These are phyloP conservation scores for Dolichomitus sp. DNA, from an alignment of 2,888 invertebrate genomes.

Conservation along the genomic window DNA sequence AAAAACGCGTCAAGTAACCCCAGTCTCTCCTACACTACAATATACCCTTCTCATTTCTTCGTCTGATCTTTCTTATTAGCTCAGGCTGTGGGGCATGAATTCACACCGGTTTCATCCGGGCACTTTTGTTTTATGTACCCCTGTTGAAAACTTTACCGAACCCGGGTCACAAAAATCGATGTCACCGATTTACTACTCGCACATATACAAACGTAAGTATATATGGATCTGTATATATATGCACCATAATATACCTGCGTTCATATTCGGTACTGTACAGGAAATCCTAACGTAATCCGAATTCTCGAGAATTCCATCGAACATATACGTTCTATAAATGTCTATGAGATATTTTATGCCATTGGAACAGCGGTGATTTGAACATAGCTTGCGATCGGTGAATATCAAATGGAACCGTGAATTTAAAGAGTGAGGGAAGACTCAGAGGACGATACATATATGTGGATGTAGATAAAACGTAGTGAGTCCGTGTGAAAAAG, in stretches of 20 bases:
- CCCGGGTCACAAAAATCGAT: slow-evolving; percentile 21
- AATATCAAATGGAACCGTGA: slow-evolving; percentile 79
- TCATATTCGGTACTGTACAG: neutral
- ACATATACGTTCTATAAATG: slow-evolving; percentile 36
- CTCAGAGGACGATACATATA: neutral
- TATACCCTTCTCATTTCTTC: slow-evolving; percentile 21
- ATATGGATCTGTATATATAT: neutral
- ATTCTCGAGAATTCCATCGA: slow-evolving; percentile 49
- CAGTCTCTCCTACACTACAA: no score
- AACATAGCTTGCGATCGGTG: slow-evolving; percentile 72
- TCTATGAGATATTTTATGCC: slow-evolving; percentile 10
- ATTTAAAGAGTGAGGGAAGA: slow-evolving; percentile 43
- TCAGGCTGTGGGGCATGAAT: slow-evolving; percentile 25
- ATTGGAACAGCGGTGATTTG: slow-evolving; percentile 69
- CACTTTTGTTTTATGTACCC: neutral
- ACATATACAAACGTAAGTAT: neutral
- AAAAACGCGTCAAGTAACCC: no score
- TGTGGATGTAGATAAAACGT: slow-evolving; percentile 19
- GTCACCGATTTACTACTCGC: slow-evolving; percentile 28
- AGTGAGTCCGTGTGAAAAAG: slow-evolving; percentile 23
- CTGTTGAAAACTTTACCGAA: slow-evolving; percentile 2
- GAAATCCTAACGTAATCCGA: slow-evolving; percentile 44
- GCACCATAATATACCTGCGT: neutral
- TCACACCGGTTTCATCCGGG: neutral
- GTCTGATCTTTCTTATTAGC: slow-evolving; percentile 40